These are phyloP conservation scores for Drosophila heteroneura DNA, from an alignment of 2,888 invertebrate genomes.

Conservation along the genomic window DNA sequence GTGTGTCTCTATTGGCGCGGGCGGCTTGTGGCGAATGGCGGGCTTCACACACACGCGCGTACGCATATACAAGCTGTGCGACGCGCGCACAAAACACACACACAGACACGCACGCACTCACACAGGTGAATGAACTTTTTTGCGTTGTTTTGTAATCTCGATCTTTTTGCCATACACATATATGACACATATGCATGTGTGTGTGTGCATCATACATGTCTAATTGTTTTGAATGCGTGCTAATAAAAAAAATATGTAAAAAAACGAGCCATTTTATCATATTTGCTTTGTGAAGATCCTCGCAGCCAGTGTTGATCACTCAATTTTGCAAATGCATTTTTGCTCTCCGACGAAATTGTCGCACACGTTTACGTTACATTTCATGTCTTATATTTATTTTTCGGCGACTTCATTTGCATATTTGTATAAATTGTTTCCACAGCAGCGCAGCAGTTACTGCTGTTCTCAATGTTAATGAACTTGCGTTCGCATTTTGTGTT, in stretches of 20 bases:
- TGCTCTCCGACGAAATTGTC: constrained; percentile 38
- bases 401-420: constrained; percentile 64
- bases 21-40: constrained; percentile 64
- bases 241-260: constrained; percentile 21
- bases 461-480: constrained; percentile 72
- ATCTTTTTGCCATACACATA: constrained; percentile 35
- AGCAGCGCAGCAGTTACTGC: constrained; percentile 43
- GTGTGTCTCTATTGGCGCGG: constrained; percentile 48
- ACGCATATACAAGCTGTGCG: constrained; percentile 15
- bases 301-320: neutral
- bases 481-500: constrained; percentile 38
- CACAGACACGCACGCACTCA: constrained; percentile 62
- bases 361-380: constrained; percentile 31
- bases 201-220: constrained; percentile 15
- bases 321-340: constrained; percentile 42
- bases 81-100: constrained; percentile 48
- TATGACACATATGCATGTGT: constrained; percentile 21
- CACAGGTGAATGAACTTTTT: constrained; percentile 80
- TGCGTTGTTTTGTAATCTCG: constrained; percentile 80
- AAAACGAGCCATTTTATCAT: constrained; percentile 26
- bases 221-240: constrained; percentile 60
- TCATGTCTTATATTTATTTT: constrained; percentile 22
- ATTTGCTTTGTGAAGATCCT: constrained; percentile 15
- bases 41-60: constrained; percentile 44
- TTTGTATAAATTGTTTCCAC: constrained; percentile 71